A percentile compares a stretch with the other conserved stretches of the same genome.
Evolutionary conservation across 2,888 invertebrate genomes (phyloP).

Genomic region (Odontomyia ornata): DNA sequence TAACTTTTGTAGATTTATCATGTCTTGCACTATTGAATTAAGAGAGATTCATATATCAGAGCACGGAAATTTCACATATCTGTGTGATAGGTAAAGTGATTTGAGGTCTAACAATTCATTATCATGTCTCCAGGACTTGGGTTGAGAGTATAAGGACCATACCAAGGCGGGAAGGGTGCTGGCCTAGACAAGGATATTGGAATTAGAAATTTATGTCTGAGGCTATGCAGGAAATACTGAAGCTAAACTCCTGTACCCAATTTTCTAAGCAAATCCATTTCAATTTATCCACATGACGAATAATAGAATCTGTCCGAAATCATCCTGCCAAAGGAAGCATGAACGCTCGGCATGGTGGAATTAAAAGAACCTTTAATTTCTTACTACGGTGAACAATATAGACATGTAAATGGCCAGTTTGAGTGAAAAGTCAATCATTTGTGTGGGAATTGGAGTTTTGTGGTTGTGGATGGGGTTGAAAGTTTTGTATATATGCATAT

Average conservation of each 20-base stretch:
- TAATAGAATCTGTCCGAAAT: not conserved
- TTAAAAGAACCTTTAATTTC: slow-evolving; percentile 12
- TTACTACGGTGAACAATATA: not conserved
- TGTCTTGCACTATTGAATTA: slow-evolving; percentile 63
- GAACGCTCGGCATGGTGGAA: not conserved
- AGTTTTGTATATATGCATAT: not conserved
- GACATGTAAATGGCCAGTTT: not conserved
- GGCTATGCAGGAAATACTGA: slow-evolving; percentile 7
- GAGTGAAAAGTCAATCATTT: not conserved
- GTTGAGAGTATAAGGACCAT: slow-evolving; percentile 6
- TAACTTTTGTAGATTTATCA: slow-evolving; percentile 70
- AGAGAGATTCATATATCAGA: slow-evolving; percentile 46
- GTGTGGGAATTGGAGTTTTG: not conserved
- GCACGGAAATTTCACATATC: slow-evolving; percentile 48
- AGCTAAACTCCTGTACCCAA: slow-evolving; percentile 19
- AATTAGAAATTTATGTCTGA: slow-evolving; percentile 18
- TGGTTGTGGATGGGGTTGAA: not conserved
- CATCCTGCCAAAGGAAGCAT: not conserved
- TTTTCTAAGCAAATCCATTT: slow-evolving; percentile 15
- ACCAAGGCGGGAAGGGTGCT: not conserved
- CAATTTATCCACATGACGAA: slow-evolving; percentile 23
- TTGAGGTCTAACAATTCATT: slow-evolving; percentile 43
- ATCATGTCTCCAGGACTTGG: slow-evolving; percentile 36
- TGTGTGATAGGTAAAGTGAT: slow-evolving; percentile 42
- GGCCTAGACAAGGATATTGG: not conserved